A percentile compares a stretch with the other conserved stretches of the same genome.
Evolutionary conservation across 2,113 vertebrate genomes (phyloP).

Genomic region (Gobius niger): DNA sequence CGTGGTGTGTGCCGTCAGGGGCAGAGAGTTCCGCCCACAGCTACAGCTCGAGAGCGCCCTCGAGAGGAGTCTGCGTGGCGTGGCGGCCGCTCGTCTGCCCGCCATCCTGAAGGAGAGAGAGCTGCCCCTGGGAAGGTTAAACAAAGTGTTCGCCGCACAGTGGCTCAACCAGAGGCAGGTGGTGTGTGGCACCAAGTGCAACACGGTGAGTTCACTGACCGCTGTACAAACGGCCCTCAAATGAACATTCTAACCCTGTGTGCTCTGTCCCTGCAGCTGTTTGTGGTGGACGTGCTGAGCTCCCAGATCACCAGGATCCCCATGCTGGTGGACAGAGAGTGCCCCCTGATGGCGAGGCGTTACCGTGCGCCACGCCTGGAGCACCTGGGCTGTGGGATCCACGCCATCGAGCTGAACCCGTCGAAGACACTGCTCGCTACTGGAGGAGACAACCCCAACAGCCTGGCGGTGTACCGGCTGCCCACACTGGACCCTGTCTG

Average conservation of each 20-base stretch:
- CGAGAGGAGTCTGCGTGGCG: constrained; percentile 83
- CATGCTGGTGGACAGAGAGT: constrained; percentile 91
- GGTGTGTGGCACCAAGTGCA: constrained; percentile 98
- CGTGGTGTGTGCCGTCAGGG: constrained; percentile 90
- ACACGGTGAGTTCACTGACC: constrained; percentile 84
- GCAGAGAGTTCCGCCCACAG: constrained; percentile 88
- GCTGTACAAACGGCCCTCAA: no score
- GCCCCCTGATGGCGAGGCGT: constrained; percentile 23
- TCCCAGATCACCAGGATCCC: constrained; percentile 96
- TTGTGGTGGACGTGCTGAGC: constrained; percentile 92
- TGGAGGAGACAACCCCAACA: constrained; percentile 98
- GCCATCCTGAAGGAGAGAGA: constrained; percentile 90
- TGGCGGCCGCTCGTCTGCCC: constrained; percentile 90
- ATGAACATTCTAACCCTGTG: neutral
- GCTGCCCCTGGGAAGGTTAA: constrained; percentile 92
- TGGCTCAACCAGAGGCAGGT: constrained; percentile 98
- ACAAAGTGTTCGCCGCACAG: constrained; percentile 98
- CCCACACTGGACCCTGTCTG: constrained; percentile 96
- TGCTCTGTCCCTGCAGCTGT: constrained; percentile 78
- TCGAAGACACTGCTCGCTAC: constrained; percentile 92
- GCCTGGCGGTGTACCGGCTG: constrained; percentile 93
- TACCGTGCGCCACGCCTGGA: constrained; percentile 72
- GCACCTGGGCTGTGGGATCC: constrained; percentile 96
- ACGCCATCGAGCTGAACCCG: constrained; percentile 95
- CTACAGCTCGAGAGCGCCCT: constrained; percentile 86